Conservation (phyloP, 2,888 invertebrate genomes). For the Lepidochrysops patricia region DNA sequence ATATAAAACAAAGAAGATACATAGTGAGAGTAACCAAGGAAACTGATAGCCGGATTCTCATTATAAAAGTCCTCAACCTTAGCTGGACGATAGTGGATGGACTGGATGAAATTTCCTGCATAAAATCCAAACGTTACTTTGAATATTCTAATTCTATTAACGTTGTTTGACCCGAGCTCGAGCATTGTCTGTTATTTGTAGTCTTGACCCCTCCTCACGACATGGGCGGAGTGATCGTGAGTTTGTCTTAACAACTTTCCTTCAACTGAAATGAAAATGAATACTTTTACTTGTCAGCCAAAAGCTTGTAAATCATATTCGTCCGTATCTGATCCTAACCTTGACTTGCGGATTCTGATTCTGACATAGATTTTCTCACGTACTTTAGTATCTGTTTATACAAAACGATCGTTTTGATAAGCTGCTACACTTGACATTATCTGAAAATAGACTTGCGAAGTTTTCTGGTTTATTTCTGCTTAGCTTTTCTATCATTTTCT, state of each 20-base stretch:
- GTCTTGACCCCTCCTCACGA: slow-evolving; percentile 58
- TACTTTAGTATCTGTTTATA: neutral
- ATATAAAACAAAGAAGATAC: too few relatives aligned
- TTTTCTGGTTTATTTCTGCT: neutral
- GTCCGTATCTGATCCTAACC: neutral
- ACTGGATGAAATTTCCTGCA: neutral
- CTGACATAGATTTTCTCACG: neutral
- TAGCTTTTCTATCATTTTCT: neutral
- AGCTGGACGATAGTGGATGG: neutral
- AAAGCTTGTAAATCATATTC: slow-evolving; percentile 4
- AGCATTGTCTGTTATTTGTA: slow-evolving; percentile 31
- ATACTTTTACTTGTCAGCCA: slow-evolving; percentile 16
- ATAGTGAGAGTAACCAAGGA: too few relatives aligned
- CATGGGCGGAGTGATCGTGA: slow-evolving; percentile 40
- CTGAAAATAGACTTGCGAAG: neutral
- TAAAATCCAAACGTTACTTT: slow-evolving; percentile 23
- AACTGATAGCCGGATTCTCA: too few relatives aligned
- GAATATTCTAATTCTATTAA: slow-evolving; percentile 46
- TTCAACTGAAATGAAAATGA: slow-evolving; percentile 18
- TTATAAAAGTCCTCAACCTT: too few relatives aligned
- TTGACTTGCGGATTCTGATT: neutral
- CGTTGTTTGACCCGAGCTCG: slow-evolving; percentile 16
- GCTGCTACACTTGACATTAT: neutral
- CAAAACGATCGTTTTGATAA: neutral
- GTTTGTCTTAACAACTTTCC: slow-evolving; percentile 15